Percentiles rank a stretch among this genome's conserved stretches.
Evolutionary conservation across 2,113 vertebrate species (phyloP).

Genomic region (Hippocampus guttulatus): DNA sequence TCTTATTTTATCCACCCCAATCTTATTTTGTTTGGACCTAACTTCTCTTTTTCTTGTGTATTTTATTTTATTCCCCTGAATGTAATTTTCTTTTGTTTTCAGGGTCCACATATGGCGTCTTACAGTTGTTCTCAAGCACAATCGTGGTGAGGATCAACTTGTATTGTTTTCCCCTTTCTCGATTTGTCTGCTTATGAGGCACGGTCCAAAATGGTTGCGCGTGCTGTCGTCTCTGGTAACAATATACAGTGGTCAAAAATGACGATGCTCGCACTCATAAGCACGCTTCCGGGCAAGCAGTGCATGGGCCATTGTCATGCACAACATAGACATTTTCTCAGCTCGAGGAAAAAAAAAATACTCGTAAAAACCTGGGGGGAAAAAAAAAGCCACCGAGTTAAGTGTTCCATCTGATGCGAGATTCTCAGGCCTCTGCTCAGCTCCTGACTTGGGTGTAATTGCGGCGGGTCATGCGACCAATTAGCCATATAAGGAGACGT

Average conservation of each 20-base stretch:
- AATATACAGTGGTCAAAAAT: conserved; percentile 38
- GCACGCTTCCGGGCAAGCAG: not conserved
- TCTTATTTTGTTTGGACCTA: no score
- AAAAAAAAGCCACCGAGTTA: not conserved
- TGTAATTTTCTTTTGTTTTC: not conserved
- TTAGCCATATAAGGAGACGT: conserved; percentile 63
- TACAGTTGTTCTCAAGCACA: conserved; percentile 93
- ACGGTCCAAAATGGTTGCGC: conserved; percentile 25
- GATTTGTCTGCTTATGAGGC: conserved; percentile 1
- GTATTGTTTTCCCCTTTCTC: not conserved
- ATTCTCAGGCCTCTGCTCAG: conserved; percentile 17
- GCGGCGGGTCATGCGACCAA: conserved; percentile 65
- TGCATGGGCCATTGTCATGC: not conserved
- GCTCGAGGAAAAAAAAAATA: not conserved
- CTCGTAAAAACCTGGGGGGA: not conserved
- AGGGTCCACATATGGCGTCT: conserved; percentile 90
- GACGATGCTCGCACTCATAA: conserved; percentile 23
- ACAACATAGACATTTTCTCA: not conserved
- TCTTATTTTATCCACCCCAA: no score
- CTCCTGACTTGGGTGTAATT: conserved; percentile 58
- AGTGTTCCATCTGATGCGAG: conserved; percentile 10
- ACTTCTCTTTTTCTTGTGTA: no score
- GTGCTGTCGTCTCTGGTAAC: conserved; percentile 42
- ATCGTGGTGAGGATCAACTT: conserved; percentile 83
- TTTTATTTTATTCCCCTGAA: not conserved